Conservation (phyloP, 2,113 vertebrate genomes). For the Terrapene triunguis region DNA sequence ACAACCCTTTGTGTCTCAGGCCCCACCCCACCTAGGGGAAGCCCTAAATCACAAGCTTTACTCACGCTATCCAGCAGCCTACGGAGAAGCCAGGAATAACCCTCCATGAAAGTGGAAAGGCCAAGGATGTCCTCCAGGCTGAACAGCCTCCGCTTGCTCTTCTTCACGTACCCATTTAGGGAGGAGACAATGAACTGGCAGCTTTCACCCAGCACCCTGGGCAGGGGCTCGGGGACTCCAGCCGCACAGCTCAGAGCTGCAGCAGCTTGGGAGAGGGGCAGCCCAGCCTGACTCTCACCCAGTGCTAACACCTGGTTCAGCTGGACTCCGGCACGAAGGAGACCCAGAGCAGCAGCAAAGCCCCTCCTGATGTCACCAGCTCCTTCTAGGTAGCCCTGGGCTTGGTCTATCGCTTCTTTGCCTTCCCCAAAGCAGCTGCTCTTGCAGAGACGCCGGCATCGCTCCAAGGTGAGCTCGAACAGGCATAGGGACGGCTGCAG, state of each 20-base stretch:
- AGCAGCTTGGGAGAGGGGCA: slow-evolving; percentile 74
- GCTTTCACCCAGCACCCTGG: slow-evolving; percentile 81
- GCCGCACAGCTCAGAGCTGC: not conserved
- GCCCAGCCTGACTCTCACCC: not conserved
- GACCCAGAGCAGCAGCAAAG: slow-evolving; percentile 29
- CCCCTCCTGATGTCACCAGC: not conserved
- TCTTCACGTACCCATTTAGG: slow-evolving; percentile 23
- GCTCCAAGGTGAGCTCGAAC: slow-evolving; percentile 82
- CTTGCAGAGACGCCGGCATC: slow-evolving; percentile 83
- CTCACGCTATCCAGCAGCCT: slow-evolving; percentile 70
- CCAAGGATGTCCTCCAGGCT: slow-evolving; percentile 65
- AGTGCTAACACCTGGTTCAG: slow-evolving; percentile 62
- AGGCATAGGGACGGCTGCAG: slow-evolving; percentile 55
- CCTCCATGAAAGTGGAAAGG: slow-evolving; percentile 83
- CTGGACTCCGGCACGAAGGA: slow-evolving; percentile 72
- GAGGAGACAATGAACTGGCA: slow-evolving; percentile 82
- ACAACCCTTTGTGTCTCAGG: not conserved
- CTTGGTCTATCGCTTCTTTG: slow-evolving; percentile 33
- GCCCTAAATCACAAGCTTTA: not conserved
- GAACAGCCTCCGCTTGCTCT: slow-evolving; percentile 21
- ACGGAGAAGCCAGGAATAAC: slow-evolving; percentile 75
- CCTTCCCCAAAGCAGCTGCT: slow-evolving; percentile 64
- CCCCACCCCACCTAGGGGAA: not conserved
- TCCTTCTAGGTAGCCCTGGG: not conserved
- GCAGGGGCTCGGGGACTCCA: not conserved